These are phyloP conservation scores for Oryzias dopingdopingensis DNA, from an alignment of 2,797 vertebrate genomes.

Conservation along the genomic window DNA sequence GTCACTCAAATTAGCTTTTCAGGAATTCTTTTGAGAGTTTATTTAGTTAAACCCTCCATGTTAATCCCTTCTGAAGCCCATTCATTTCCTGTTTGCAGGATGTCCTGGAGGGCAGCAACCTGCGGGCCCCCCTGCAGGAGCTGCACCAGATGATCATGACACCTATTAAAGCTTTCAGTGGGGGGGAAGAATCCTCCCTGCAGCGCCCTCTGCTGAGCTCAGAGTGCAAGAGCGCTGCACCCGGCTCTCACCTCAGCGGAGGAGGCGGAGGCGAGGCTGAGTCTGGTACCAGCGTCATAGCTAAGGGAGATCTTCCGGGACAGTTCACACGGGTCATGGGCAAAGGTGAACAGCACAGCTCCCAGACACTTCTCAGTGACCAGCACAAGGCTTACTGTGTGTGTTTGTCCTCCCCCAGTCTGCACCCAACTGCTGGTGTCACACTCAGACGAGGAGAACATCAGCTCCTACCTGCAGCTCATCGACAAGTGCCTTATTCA, in stretches of 20 bases:
- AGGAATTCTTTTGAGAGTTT: too few species aligned
- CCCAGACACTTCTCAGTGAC: too few species aligned
- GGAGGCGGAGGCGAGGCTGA: slow-evolving; percentile 87
- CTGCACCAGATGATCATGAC: slow-evolving; percentile 98
- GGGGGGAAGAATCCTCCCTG: slow-evolving; percentile 76
- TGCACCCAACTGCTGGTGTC: slow-evolving; percentile 98
- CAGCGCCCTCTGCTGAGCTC: slow-evolving; percentile 79
- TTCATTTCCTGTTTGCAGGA: slow-evolving; percentile 74
- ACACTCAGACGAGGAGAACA: slow-evolving; percentile 95
- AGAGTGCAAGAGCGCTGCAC: slow-evolving; percentile 68
- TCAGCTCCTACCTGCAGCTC: slow-evolving; percentile 97
- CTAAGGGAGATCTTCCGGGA: slow-evolving; percentile 90
- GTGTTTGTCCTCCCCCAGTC: slow-evolving; percentile 69
- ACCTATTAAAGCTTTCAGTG: slow-evolving; percentile 87
- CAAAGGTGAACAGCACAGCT: slow-evolving; percentile 81
- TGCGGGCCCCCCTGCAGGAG: slow-evolving; percentile 90
- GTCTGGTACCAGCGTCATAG: slow-evolving; percentile 78
- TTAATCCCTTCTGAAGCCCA: not conserved
- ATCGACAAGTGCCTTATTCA: slow-evolving; percentile 98
- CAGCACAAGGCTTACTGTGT: not conserved
- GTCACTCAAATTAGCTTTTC: too few species aligned
- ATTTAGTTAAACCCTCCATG: not conserved
- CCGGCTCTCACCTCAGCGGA: slow-evolving; percentile 82
- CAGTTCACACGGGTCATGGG: slow-evolving; percentile 99
- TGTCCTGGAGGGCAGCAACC: slow-evolving; percentile 91